Conservation (phyloP, 2,113 vertebrate species). For the Embiotoca jacksoni region DNA sequence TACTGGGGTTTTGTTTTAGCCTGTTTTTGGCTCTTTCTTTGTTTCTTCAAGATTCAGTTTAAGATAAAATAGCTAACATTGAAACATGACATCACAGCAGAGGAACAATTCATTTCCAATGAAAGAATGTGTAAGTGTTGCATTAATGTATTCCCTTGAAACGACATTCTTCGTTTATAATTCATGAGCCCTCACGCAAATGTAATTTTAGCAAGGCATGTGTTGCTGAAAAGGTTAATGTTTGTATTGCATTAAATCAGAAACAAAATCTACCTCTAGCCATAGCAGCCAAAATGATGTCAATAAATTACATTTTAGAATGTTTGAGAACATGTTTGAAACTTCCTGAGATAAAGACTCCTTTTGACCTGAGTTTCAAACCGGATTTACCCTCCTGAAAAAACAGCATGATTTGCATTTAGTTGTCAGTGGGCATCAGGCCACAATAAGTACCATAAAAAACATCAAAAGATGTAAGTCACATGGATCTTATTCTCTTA, state of each 20-base stretch:
- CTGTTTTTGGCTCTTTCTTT: background rate
- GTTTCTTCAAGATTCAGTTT: background rate
- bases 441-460: no score
- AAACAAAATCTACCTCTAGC: no score
- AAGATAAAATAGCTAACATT: conserved; percentile 12
- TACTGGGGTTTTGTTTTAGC: background rate
- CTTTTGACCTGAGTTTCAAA: no score
- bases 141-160: conserved; percentile 28
- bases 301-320: background rate
- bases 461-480: no score
- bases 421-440: no score
- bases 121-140: conserved; percentile 24
- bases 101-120: conserved; percentile 39
- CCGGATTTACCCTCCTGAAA: no score
- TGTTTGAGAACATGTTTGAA: background rate
- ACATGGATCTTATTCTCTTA: no score
- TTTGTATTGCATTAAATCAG: background rate
- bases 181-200: background rate
- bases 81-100: conserved; percentile 16
- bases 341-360: background rate
- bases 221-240: background rate
- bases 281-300: background rate
- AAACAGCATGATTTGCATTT: no score
- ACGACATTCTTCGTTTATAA: conserved; percentile 16
- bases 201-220: background rate